phyloP scores from a whole-genome alignment of 2,888 invertebrate genomes.

The Adelognathus sp. region DNA sequence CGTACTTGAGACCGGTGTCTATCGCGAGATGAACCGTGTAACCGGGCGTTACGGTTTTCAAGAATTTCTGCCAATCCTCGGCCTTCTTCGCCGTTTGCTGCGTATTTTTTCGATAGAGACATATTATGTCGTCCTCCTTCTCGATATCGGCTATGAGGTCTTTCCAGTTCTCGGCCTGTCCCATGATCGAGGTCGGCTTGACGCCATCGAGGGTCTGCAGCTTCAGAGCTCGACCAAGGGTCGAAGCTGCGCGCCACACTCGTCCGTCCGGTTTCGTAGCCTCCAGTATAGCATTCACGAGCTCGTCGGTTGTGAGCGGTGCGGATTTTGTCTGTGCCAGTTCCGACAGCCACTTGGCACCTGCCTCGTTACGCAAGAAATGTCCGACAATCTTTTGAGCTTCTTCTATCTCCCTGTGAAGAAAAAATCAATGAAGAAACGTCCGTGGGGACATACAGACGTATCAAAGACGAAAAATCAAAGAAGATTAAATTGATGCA shows the following conservation, averaged over 20 bases:
- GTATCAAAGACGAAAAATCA: not conserved
- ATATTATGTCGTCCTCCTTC: slow-evolving; percentile 63
- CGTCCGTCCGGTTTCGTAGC: slow-evolving; percentile 21
- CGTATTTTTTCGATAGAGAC: slow-evolving; percentile 61
- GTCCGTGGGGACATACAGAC: no score
- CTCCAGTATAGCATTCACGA: slow-evolving; percentile 51
- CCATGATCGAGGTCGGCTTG: slow-evolving; percentile 1
- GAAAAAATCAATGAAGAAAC: not conserved
- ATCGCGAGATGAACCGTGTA: slow-evolving; percentile 62
- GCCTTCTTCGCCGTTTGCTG: slow-evolving; percentile 50
- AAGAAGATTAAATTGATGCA: not conserved
- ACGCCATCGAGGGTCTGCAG: not conserved
- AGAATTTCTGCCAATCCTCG: slow-evolving; percentile 64
- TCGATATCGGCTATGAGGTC: slow-evolving; percentile 58
- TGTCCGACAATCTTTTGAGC: slow-evolving; percentile 55
- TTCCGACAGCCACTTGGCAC: slow-evolving; percentile 53
- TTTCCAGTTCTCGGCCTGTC: slow-evolving; percentile 56
- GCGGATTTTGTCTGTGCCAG: slow-evolving; percentile 34
- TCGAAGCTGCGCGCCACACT: slow-evolving; percentile 54
- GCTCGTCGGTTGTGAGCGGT: slow-evolving; percentile 58
- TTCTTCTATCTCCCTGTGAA: slow-evolving; percentile 58
- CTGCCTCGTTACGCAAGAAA: slow-evolving; percentile 57
- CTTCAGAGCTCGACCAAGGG: slow-evolving; percentile 36
- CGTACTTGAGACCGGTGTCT: slow-evolving; percentile 62
- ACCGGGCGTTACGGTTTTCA: slow-evolving; percentile 54